Percentiles rank a stretch among this genome's conserved stretches.
These are phyloP conservation scores for Acrocyrtus sp. DNA, from an alignment of 2,888 invertebrate species.

Conservation along the genomic window DNA sequence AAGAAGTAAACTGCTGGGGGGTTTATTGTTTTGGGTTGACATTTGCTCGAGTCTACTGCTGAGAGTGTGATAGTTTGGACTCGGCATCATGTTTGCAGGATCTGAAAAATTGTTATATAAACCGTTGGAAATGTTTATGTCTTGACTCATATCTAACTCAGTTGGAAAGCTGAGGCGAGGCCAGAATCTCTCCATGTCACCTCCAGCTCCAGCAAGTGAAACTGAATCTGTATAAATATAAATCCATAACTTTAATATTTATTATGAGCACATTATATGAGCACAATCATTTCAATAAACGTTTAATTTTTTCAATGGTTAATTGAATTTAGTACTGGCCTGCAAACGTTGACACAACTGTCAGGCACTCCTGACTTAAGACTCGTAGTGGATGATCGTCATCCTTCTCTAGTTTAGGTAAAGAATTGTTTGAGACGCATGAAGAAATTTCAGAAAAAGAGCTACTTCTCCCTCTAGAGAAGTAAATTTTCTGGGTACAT, in stretches of 20 bases:
- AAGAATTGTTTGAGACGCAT: conserved; percentile 32
- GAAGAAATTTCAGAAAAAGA: conserved; percentile 57
- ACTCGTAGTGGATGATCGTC: conserved; percentile 85
- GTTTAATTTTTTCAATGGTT: neutral
- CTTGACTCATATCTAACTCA: conserved; percentile 49
- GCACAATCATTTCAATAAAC: neutral
- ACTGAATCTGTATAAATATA: conserved; percentile 57
- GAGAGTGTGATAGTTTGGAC: conserved; percentile 25
- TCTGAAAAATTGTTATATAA: conserved; percentile 56
- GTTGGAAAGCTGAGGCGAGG: conserved; percentile 58
- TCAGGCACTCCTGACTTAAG: conserved; percentile 90
- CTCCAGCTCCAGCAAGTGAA: conserved; percentile 57
- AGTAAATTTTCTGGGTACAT: conserved; percentile 66
- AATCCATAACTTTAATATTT: conserved; percentile 3
- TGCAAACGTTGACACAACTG: conserved; percentile 89
- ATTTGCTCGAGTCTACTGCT: conserved; percentile 47
- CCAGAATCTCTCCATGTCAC: conserved; percentile 63
- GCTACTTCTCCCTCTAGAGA: conserved; percentile 46
- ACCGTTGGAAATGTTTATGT: conserved; percentile 53
- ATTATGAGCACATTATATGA: neutral
- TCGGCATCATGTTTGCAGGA: neutral
- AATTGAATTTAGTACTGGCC: conserved; percentile 67
- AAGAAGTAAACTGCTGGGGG: conserved; percentile 39
- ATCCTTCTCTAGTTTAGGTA: conserved; percentile 58
- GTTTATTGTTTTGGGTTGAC: conserved; percentile 45